Base-by-base conservation (phyloP, 2,113 vertebrate genomes). In the Antechinus stuartii region DNA sequence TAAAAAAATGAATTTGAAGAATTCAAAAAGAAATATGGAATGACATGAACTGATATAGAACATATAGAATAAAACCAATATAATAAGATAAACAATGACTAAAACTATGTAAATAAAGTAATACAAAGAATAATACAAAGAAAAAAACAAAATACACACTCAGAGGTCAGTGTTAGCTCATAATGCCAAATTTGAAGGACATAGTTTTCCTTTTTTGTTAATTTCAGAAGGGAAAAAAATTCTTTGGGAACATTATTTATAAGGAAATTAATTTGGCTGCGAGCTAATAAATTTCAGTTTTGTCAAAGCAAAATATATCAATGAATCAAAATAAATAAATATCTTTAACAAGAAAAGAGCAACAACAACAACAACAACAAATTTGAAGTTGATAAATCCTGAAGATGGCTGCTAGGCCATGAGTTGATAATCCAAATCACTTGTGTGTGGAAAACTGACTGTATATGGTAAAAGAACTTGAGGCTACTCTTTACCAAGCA, bases 381-480 rank as follows among this genome's bases (percentile, higher is more conserved):
- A 52, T 9, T 8, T 30, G 14, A 68, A 84, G 19, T 84, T 42
- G 68, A 2, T 84, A 19, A 35, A 1, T 35, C 35, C 35, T 76
- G 35, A 76, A 95, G 94, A 95, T 30, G 92, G 90, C 94, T 96
- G 90, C 93, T 94, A 95, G 84, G 92, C 94, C 93, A 94, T 0
- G 4, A 93, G 46, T 42, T 96, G 96, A 96, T 93, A 96, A 97
- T 91, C n/a, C 53, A 68, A 54, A 55, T 93, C 90, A 95, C 96
- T 96, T 96, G 94, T 89, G 91, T 11, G 91, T 52, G 92, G 84
- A 53, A 53, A 92, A 46, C 2, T 90, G 50, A 94, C 55, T 96
- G 94, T 91, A 76, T 35, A 56, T 91, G 90, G 52, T 23, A 42
- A 94, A 76, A 55, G 3, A 5, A 6, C 53, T 76, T 26, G 42